These are phyloP conservation scores for Lepidochitona cinerea DNA, from an alignment of 2,888 invertebrate genomes.

Conservation along the genomic window DNA sequence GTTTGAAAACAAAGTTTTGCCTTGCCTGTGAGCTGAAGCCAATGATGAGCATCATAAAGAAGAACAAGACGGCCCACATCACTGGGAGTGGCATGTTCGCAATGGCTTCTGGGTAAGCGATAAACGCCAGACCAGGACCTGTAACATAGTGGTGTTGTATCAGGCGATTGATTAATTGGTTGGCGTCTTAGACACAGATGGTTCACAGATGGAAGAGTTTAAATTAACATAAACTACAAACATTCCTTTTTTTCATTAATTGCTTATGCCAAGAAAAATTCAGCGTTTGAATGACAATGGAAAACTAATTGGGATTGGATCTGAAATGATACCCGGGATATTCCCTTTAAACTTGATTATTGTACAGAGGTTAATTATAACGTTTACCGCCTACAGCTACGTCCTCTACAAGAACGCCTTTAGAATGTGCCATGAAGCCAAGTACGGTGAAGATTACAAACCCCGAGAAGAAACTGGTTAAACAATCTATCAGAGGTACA, in stretches of 20 bases:
- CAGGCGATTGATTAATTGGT: too few species aligned
- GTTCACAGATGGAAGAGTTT: too few species aligned
- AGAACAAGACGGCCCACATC: conserved; percentile 48
- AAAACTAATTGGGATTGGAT: too few species aligned
- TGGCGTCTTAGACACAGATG: too few species aligned
- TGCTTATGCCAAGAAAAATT: too few species aligned
- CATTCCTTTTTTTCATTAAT: too few species aligned
- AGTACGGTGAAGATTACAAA: conserved; percentile 58
- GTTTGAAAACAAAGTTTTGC: background rate
- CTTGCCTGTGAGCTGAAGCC: conserved; percentile 47
- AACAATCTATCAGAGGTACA: conserved; percentile 54
- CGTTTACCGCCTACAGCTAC: conserved; percentile 40
- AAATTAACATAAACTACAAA: too few species aligned
- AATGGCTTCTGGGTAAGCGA: conserved; percentile 26
- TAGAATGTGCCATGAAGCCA: conserved; percentile 74
- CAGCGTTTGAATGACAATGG: too few species aligned
- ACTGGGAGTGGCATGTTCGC: conserved; percentile 45
- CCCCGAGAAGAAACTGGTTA: conserved; percentile 56
- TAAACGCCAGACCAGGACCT: conserved; percentile 47
- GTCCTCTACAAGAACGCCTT: conserved; percentile 41
- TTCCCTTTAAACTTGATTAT: too few species aligned
- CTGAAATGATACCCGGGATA: too few species aligned
- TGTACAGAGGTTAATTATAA: too few species aligned
- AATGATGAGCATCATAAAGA: conserved; percentile 48
- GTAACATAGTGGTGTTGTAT: too few species aligned